Conservation (phyloP, 2,888 invertebrate genomes). For the Pseudococcus longispinus region DNA sequence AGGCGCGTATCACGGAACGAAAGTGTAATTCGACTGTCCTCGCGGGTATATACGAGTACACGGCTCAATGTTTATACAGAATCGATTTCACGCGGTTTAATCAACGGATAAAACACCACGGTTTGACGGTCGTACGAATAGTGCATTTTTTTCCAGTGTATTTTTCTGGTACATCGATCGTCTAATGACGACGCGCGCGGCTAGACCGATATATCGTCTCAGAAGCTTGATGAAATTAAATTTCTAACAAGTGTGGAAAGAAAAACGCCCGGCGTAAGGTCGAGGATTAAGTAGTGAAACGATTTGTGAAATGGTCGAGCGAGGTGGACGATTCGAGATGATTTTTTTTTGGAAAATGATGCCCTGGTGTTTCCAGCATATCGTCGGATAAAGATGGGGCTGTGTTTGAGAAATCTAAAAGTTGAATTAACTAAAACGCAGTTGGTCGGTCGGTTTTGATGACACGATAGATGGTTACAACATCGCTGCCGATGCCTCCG, state of each 20-base stretch:
- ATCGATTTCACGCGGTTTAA: constrained; percentile 35
- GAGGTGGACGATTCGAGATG: not conserved
- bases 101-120: not conserved
- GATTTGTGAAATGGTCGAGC: not conserved
- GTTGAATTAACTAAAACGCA: constrained; percentile 5
- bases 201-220: not conserved
- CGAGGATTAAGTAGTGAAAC: not conserved
- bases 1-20: constrained; percentile 13
- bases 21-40: not conserved
- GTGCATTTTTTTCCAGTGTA: not conserved
- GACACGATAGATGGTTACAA: constrained; percentile 1
- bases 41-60: not conserved
- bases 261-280: constrained; percentile 1
- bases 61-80: not conserved
- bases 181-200: not conserved
- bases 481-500: not conserved
- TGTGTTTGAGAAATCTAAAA: not conserved
- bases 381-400: not conserved
- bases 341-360: too few relatives aligned
- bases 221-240: not conserved
- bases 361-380: too few relatives aligned
- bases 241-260: not conserved
- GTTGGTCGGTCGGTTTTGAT: not conserved
- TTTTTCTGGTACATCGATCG: constrained; percentile 23
- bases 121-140: not conserved